Conservation (phyloP, 2,888 invertebrate genomes). For the Plusia festucae region DNA sequence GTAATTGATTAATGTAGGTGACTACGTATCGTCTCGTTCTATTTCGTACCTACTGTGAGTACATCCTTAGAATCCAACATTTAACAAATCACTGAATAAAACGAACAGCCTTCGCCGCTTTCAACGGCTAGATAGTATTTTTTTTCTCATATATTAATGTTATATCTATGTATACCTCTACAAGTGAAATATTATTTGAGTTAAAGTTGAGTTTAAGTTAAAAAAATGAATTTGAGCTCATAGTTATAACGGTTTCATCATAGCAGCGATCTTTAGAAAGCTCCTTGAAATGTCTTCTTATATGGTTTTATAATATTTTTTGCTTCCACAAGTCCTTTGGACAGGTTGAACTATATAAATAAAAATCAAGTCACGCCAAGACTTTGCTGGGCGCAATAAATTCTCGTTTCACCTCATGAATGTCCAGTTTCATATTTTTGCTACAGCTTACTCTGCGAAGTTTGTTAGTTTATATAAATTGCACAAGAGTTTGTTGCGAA, state of each 20-base stretch:
- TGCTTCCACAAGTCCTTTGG: slow-evolving; percentile 37
- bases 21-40: too few relatives aligned
- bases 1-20: too few relatives aligned
- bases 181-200: too few relatives aligned
- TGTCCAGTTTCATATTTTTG: slow-evolving; percentile 56
- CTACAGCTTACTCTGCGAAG: slow-evolving; percentile 43
- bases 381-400: slow-evolving; percentile 47
- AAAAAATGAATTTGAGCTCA: too few relatives aligned
- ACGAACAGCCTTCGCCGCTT: too few relatives aligned
- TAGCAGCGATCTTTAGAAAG: neutral
- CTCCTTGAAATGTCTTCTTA: neutral
- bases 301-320: slow-evolving; percentile 13
- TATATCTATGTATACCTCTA: too few relatives aligned
- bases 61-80: too few relatives aligned
- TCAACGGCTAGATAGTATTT: too few relatives aligned
- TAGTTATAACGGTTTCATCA: neutral
- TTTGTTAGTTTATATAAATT: slow-evolving; percentile 46
- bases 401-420: slow-evolving; percentile 54
- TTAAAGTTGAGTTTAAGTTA: too few relatives aligned
- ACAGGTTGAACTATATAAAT: slow-evolving; percentile 53
- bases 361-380: slow-evolving; percentile 42
- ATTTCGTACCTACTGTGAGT: too few relatives aligned
- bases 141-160: too few relatives aligned
- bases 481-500: slow-evolving; percentile 21
- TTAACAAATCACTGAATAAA: too few relatives aligned